Evolutionary conservation across 1,140 invertebrate genomes (phyloP), one percentile per base, ranked within the genome.

Genomic region (Frieseomelitta varia): DNA sequence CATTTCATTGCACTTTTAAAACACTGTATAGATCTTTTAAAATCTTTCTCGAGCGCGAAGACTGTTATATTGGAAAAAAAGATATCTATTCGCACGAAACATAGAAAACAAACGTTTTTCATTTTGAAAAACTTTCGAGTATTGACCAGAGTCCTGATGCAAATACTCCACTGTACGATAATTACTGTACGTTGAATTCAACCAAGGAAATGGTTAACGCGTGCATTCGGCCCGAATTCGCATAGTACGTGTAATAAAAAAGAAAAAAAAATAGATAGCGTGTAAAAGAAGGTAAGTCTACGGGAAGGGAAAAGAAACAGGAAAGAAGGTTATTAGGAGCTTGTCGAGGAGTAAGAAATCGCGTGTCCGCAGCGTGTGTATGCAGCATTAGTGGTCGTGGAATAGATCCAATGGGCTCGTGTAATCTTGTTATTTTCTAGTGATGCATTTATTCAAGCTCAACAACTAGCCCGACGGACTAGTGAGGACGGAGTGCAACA

Each of bases 401-500:
- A 90, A 91, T 93, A 93, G 90, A 94, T 93, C 91, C 91, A 93
- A 93, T 89, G 93, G 94, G 92, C 93, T 93, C 90, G 93, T 93
- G 93, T 94, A 93, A 94, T 94, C 95, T 96, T 97, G 96, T 97
- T 97, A 97, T 97, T 97, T 97, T 97, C 96, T 97, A 97, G 97
- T 97, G 97, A 97, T 97, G 97, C 97, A 96, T 98, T 97, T 97
- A 97, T 97, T 97, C 97, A 98, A 97, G 97, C 97, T 97, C 97
- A 97, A 97, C 97, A 97, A 96, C 96, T 97, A 97, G 97, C 97
- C 96, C 97, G 97, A 96, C 98, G 97, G 97, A 97, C 97, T 95
- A 98, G 97, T 97, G 97, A 98, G 95, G 97, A 98, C 94, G 84
- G 87, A 93, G 96, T 97, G 93, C 96, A 97, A 91, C 96, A 96